Base-by-base conservation (phyloP, 2,113 vertebrate genomes). In the Silurus asotus region DNA sequence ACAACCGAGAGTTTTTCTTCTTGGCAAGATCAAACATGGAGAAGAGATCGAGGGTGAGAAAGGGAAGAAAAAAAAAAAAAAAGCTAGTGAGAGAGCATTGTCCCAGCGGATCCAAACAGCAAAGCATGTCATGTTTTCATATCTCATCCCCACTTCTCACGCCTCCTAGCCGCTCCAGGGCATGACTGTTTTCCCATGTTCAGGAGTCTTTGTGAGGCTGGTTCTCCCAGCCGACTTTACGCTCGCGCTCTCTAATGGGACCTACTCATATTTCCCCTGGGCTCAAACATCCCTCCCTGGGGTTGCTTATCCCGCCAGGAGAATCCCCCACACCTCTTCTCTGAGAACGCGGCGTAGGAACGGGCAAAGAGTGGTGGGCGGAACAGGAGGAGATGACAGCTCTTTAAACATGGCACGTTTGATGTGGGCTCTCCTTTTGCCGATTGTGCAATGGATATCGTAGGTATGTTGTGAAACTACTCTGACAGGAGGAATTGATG, bases 41-140 rank as follows among this genome's bases (percentile, higher is more conserved):
- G 76, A 64, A 67, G 86, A 89, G 87, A 82, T 74, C 45, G 25
- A 69, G 69, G 76, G 89, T 84, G 88, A 90, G 93, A 89, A 17
- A 37, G 37, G 37, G 37, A 37, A 37, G 37, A 37, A 37, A 37
- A 37, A 37, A 37, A 37, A 37, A 37, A 37, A 37, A 37, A 17
- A 86, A 76, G 65, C 67, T 86, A 87, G 84, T 65, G 61, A 59
- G 90, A 91, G 88, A 76, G 82, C 88, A 88, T 93, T 94, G 90
- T 92, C 93, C 91, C 90, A 90, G 84, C 82, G n/a, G 84, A 88
- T 91, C 90, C 84, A 89, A 84, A 87, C 88, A 88, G 90, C 86
- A 72, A 93, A 91, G 84, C 92, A 93, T 92, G 93, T 92, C 90
- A 76, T 94, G 94, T 93, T 93, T 94, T 93, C 88, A 92, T 93